Conservation (phyloP, 2,797 vertebrate genomes). For the Lepilemur septentrionalis region DNA sequence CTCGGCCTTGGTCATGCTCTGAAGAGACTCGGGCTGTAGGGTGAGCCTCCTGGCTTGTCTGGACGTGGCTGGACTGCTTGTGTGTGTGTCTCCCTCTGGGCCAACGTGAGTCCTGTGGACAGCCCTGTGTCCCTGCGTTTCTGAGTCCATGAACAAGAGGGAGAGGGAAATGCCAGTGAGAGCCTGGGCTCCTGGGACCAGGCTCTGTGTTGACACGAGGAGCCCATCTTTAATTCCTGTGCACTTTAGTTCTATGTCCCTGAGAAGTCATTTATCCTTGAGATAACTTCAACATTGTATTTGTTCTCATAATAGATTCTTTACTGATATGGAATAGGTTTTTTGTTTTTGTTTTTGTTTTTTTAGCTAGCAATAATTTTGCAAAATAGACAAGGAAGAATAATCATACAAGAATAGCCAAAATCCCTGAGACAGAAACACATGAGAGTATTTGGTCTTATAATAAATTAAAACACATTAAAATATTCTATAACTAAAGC, state of each 20-base stretch:
- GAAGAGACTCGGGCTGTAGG: neutral
- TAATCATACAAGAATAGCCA: neutral
- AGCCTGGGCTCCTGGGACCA: neutral
- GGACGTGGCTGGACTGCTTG: neutral
- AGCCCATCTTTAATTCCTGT: neutral
- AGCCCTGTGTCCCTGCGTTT: neutral
- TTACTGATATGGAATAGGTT: neutral
- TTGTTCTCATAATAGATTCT: neutral
- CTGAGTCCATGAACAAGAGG: neutral
- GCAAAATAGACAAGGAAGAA: neutral
- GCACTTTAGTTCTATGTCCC: neutral
- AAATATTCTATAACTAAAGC: neutral
- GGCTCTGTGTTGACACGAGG: neutral
- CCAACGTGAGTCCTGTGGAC: neutral
- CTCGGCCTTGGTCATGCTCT: neutral
- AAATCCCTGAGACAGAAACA: neutral
- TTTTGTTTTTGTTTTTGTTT: neutral
- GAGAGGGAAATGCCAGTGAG: neutral
- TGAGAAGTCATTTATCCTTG: neutral
- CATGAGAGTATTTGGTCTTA: neutral
- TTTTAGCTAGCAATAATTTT: neutral
- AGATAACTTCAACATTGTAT: neutral
- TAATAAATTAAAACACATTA: neutral
- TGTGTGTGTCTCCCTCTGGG: neutral
- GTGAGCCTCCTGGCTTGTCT: neutral